Evolutionary conservation across 2,888 invertebrate genomes (phyloP), one percentile per base, ranked within the genome.

Genomic region (Callyntrura guangdongensis): DNA sequence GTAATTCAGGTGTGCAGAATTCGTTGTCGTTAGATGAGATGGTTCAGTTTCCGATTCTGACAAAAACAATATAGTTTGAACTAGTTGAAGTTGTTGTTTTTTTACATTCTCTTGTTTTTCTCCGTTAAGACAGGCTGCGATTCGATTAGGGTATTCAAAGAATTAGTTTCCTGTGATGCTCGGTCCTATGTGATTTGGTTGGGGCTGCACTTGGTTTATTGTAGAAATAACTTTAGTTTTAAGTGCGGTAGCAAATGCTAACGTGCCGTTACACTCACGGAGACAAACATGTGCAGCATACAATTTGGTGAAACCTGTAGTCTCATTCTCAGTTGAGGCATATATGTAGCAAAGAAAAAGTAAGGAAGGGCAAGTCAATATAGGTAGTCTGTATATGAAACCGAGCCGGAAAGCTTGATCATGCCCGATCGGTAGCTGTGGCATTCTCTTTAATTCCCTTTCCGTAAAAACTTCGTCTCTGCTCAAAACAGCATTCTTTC

Each of bases 361-460:
- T 53, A 14, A 14, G 53, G 53, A 53, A 61, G 20, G 61, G 9
- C 17, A 61, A 61, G n/a, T n/a, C 20, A 61, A 20, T 8, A 17
- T 61, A 61, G 61, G 61, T 8, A 61, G 61, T 61, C 61, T 61
- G 61, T 36, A n/a, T 53, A 12, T 14, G 20, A 61, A 61, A 17
- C 20, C 4, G 20, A 20, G 61, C 61, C 20, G 61, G 61, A 20
- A 61, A 61, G 61, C 61, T 61, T 20, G 17, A 59, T 61, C 61
- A 61, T 61, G 9, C 61, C 61, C 17, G 59, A 17, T 59, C 59
- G 59, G 59, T 59, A 59, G 59, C 59, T 3, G 56, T 56, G 17
- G 56, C 56, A n/a, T 61, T 61, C 22, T 22, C 20, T 61, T 61
- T 61, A 61, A 61, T 17, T 53, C 61, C 11, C 5, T 20, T 61